Conservation (phyloP, 2,113 vertebrate species). For the Climacteris rufus region DNA sequence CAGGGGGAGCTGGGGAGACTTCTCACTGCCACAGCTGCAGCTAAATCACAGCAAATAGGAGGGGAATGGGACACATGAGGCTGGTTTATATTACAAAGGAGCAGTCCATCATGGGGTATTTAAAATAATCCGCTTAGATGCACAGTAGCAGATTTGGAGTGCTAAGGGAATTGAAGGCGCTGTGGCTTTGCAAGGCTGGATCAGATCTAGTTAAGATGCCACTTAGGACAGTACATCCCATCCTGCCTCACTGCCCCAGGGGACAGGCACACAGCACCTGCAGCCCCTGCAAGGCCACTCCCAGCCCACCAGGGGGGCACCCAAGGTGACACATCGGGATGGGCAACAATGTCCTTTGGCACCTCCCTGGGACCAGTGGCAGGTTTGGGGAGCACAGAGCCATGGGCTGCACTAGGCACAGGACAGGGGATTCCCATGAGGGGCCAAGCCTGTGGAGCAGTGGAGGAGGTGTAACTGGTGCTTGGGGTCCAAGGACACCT, state of each 20-base stretch:
- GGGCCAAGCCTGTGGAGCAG: neutral
- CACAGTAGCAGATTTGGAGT: constrained; percentile 66
- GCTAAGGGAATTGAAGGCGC: constrained; percentile 64
- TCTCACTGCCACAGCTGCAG: constrained; percentile 46
- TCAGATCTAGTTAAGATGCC: constrained; percentile 61
- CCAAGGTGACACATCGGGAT: neutral
- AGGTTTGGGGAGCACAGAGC: neutral
- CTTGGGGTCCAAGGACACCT: neutral
- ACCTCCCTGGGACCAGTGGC: neutral
- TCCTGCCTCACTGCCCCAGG: neutral
- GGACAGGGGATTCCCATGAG: neutral
- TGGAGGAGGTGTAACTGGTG: neutral
- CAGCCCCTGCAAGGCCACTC: neutral
- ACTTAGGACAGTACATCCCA: constrained; percentile 41
- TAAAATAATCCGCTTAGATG: constrained; percentile 69
- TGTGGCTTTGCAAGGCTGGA: constrained; percentile 61
- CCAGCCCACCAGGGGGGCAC: neutral
- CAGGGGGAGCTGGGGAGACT: neutral
- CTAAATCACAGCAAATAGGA: constrained; percentile 60
- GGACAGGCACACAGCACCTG: neutral
- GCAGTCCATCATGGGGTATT: constrained; percentile 67
- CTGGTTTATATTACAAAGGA: constrained; percentile 69
- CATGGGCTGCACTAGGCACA: neutral
- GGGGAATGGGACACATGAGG: constrained; percentile 56
- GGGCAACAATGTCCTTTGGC: neutral